Evolutionary conservation across 2,888 invertebrate genomes (phyloP).

Genomic region (Phasia obesa): DNA sequence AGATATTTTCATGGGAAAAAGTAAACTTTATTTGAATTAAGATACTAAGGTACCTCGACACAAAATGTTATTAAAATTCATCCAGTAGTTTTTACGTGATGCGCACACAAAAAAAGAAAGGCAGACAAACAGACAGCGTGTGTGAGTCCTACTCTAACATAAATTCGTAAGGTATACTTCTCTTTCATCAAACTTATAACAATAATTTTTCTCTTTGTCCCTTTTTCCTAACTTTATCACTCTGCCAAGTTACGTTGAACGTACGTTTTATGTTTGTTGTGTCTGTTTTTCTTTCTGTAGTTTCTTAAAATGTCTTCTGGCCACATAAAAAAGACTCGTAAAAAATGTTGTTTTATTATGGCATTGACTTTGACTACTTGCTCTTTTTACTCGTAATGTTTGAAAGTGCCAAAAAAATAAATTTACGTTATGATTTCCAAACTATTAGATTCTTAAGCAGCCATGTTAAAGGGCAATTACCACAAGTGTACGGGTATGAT

Average conservation of each 20-base stretch:
- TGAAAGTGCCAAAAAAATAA: constrained; percentile 52
- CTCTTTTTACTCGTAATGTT: background rate
- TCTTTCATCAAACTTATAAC: background rate
- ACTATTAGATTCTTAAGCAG: constrained; percentile 34
- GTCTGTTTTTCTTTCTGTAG: background rate
- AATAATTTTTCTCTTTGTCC: background rate
- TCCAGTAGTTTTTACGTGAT: no score
- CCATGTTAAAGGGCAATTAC: constrained; percentile 53
- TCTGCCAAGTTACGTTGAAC: constrained; percentile 26
- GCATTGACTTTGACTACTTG: constrained; percentile 60
- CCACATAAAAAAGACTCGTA: constrained; percentile 27
- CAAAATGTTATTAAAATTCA: no score
- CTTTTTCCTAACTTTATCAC: background rate
- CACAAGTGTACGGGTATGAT: constrained; percentile 21
- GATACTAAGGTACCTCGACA: no score
- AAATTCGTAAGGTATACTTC: background rate
- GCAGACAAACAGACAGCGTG: no score
- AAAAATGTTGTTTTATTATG: constrained; percentile 61
- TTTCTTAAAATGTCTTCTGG: constrained; percentile 29
- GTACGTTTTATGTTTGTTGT: background rate
- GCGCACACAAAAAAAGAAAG: no score
- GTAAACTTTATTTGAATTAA: no score
- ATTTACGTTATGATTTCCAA: constrained; percentile 1
- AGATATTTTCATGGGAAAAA: no score
- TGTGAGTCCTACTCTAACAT: no score